Conservation (phyloP, 1,140 invertebrate genomes). For the Zelostemma sp. region DNA sequence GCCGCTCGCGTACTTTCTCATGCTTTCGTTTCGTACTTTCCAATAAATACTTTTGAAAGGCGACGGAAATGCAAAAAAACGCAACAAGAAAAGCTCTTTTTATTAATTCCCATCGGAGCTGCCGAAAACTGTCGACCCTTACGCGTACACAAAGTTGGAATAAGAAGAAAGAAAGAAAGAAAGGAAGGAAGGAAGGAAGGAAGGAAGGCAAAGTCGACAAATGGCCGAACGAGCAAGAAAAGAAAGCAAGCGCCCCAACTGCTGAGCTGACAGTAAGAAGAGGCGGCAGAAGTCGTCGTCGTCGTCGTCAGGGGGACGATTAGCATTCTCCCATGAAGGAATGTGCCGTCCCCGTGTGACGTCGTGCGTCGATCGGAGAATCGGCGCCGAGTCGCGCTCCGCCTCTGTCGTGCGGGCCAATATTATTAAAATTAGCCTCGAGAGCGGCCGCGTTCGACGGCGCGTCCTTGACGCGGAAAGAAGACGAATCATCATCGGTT, state of each 20-base stretch:
- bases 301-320: conserved; percentile 56
- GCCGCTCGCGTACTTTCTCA: no score
- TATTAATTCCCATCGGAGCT: no score
- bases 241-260: conserved; percentile 25
- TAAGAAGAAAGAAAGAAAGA: conserved; percentile 16
- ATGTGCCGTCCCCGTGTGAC: conserved; percentile 61
- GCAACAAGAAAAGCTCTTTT: no score
- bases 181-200: conserved; percentile 10
- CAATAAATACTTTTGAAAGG: no score
- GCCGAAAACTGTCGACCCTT: no score
- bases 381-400: conserved; percentile 19
- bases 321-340: conserved; percentile 65
- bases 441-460: conserved; percentile 20
- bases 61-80: no score
- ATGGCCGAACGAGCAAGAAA: conserved; percentile 22
- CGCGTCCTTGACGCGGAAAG: conserved; percentile 1
- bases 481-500: conserved; percentile 42
- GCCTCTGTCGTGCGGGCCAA: conserved; percentile 19
- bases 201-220: conserved; percentile 19
- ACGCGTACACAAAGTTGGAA: no score
- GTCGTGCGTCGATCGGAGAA: conserved; percentile 56
- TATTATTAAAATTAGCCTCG: conserved; percentile 54
- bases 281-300: no score
- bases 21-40: no score
- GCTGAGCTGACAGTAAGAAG: conserved; percentile 47